These are phyloP conservation scores for Saimiri boliviensis DNA, from an alignment of 2,113 vertebrate genomes.

Conservation along the genomic window DNA sequence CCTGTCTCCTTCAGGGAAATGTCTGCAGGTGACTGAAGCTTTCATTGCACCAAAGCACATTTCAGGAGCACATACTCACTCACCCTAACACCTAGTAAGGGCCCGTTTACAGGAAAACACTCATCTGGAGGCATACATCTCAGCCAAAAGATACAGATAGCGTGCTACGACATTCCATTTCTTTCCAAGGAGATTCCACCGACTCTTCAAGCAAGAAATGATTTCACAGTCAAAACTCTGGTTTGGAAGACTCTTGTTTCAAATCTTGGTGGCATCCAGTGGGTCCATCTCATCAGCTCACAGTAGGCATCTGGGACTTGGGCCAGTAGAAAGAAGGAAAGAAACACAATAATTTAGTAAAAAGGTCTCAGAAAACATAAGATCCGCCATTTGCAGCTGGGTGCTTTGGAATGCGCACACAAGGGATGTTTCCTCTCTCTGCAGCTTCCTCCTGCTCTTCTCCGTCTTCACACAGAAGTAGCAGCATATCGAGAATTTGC, in stretches of 20 bases:
- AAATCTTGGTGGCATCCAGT: fast-evolving
- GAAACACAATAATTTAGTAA: neutral
- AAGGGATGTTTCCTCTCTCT: fast-evolving
- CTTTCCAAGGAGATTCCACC: neutral
- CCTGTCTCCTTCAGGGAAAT: fast-evolving
- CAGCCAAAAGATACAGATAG: fast-evolving
- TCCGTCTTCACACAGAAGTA: neutral
- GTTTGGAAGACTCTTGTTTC: neutral
- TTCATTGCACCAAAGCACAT: fast-evolving
- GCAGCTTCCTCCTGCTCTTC: fast-evolving
- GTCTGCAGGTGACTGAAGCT: neutral
- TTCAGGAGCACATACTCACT: neutral
- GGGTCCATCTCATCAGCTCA: neutral
- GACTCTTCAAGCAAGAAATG: neutral
- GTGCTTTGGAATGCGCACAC: fast-evolving
- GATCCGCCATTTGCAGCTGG: neutral
- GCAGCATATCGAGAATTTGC: fast-evolving
- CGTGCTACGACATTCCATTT: fast-evolving
- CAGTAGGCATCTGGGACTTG: neutral
- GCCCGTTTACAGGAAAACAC: neutral
- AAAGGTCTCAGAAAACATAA: neutral
- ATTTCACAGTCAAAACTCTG: neutral
- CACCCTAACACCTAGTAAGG: neutral
- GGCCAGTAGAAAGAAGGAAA: neutral
- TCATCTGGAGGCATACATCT: neutral